Evolutionary conservation across 2,797 vertebrate genomes (phyloP).

Genomic region (Cynodonichthys magdalenae): DNA sequence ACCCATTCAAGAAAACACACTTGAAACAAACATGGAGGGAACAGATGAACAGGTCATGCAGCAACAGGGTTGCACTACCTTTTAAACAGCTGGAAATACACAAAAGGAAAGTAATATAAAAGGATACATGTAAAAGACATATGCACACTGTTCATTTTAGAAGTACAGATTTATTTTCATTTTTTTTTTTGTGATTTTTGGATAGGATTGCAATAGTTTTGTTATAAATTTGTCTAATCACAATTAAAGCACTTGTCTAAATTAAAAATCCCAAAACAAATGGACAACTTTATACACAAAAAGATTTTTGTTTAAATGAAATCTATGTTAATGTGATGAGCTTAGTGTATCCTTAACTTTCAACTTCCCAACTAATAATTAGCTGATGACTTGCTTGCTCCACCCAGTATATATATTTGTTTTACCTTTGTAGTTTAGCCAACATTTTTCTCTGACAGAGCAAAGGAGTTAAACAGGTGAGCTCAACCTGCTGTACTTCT

Average conservation of each 20-base stretch:
- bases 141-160: too few species aligned
- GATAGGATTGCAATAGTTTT: too few species aligned
- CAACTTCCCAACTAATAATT: neutral
- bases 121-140: too few species aligned
- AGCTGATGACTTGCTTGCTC: slow-evolving; percentile 4
- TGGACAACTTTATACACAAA: neutral
- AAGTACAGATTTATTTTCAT: too few species aligned
- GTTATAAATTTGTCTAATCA: too few species aligned
- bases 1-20: too few species aligned
- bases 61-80: too few species aligned
- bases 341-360: neutral
- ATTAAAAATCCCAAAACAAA: neutral
- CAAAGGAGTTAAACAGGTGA: slow-evolving; percentile 39
- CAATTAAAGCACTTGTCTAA: neutral
- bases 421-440: neutral
- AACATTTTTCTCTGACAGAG: slow-evolving; percentile 34
- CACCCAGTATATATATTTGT: slow-evolving; percentile 34
- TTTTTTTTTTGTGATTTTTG: too few species aligned
- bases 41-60: too few species aligned
- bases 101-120: too few species aligned
- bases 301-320: neutral
- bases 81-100: too few species aligned
- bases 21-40: too few species aligned
- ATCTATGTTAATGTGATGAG: neutral
- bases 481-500: slow-evolving; percentile 1